phyloP scores from a whole-genome alignment of 2,888 invertebrate genomes.

The Pyralis farinalis region DNA sequence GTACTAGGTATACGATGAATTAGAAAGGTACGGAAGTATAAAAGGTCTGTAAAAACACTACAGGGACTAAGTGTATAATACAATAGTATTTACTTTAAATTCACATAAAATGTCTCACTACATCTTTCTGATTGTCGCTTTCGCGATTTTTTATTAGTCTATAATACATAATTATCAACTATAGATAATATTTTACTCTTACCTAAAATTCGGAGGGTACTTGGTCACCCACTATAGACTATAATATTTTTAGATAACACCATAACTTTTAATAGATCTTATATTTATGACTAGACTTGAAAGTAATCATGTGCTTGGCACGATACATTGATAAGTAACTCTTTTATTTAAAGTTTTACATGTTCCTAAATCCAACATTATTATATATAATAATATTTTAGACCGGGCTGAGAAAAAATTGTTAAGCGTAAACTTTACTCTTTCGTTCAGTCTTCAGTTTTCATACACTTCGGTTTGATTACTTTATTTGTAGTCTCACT shows the following conservation, averaged over 20 bases:
- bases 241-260: conserved; percentile 14
- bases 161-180: conserved; percentile 24
- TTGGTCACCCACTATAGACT: conserved; percentile 45
- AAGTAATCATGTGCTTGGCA: conserved; percentile 47
- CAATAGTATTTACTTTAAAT: conserved; percentile 40
- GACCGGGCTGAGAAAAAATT: conserved; percentile 23
- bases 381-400: too few species aligned
- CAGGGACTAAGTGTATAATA: conserved; percentile 62
- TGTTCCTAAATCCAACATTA: conserved; percentile 12
- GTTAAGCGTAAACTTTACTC: conserved; percentile 13
- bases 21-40: conserved; percentile 63
- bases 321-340: conserved; percentile 25
- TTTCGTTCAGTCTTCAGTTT: conserved; percentile 45
- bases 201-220: conserved; percentile 59
- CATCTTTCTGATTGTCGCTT: conserved; percentile 59
- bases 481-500: conserved; percentile 23
- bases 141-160: conserved; percentile 26
- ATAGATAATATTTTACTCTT: conserved; percentile 38
- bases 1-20: conserved; percentile 30
- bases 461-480: conserved; percentile 38
- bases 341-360: conserved; percentile 22
- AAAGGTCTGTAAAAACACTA: conserved; percentile 75
- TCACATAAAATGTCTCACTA: conserved; percentile 61
- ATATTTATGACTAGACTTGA: conserved; percentile 33
- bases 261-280: conserved; percentile 21